Evolutionary conservation across 2,113 vertebrate genomes (phyloP), one percentile per base, ranked within the genome.

Genomic region (Oncorhynchus tshawytscha): DNA sequence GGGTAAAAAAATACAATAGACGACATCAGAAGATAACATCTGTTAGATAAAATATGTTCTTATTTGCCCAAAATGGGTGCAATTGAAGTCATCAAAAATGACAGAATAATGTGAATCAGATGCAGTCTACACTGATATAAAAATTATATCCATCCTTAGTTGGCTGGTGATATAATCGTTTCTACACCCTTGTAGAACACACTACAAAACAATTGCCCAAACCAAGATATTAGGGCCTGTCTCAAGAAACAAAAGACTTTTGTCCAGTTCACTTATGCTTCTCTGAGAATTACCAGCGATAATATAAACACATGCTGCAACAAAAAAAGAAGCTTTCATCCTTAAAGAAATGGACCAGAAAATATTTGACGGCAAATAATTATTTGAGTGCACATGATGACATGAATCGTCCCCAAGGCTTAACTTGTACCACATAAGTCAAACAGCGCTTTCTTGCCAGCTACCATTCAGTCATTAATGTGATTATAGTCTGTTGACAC

Each of bases 291-390:
- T 9, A 18, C 31, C 31, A 59, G 27, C 29, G 74, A 24, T 24
- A 45, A 24, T 29, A 64, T 29, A 60, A 76, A 70, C 11, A 27
- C 60, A 54, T 27, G 74, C 74, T 60, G 27, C 48, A 70, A 24
- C 12, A 70, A 60, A 27, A 57, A 67, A 60, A 45, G 7, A 39
- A 24, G 25, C 34, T 22, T 62, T 18, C 6, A 45, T 18, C 22
- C 51, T 54, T 31, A n/a, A 66, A 74, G 67, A 75, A 71, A 57
- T 75, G 39, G 71, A 51, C 18, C 22, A 45, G 78, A 66, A 65
- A 48, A 71, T 54, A 72, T 76, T 68, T 20, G 22, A 70, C 25
- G 25, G 51, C 39, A 34, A 60, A 5, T 12, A 22, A 20, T 31
- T 22, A 57, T 75, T 64, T 62, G 34, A 34, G 65, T 18, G 51